phyloP scores from a whole-genome alignment of 2,797 vertebrate genomes.

The Megaceryle alcyon region DNA sequence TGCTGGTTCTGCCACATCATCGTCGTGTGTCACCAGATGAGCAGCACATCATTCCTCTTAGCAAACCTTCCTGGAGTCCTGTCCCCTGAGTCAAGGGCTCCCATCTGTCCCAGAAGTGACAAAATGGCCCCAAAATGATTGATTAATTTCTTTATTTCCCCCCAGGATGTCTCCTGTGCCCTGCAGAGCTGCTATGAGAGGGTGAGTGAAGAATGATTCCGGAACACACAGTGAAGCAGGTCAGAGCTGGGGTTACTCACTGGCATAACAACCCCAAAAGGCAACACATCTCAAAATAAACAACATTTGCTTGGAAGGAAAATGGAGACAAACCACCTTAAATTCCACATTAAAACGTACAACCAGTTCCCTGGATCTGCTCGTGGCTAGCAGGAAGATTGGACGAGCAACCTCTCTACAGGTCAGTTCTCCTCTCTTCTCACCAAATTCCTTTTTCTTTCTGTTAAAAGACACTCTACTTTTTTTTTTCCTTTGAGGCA shows the following conservation, averaged over 20 bases:
- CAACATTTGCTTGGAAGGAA: background rate
- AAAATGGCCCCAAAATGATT: background rate
- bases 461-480: background rate
- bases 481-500: background rate
- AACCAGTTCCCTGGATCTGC: background rate
- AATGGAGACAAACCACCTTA: background rate
- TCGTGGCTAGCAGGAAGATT: background rate
- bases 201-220: background rate
- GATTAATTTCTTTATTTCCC: background rate
- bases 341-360: background rate
- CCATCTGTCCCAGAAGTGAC: background rate
- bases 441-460: background rate
- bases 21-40: background rate
- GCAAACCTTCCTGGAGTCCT: background rate
- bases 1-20: background rate
- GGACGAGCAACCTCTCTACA: background rate
- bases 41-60: fast-evolving
- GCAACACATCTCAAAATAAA: background rate
- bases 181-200: background rate
- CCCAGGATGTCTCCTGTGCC: fast-evolving
- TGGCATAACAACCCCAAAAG: background rate
- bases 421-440: background rate
- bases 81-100: background rate
- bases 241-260: background rate
- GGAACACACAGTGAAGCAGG: background rate